Percentiles rank a stretch among this genome's conserved stretches.
These are phyloP conservation scores for Piezodorus guildinii DNA, from an alignment of 1,140 invertebrate species.

Conservation along the genomic window DNA sequence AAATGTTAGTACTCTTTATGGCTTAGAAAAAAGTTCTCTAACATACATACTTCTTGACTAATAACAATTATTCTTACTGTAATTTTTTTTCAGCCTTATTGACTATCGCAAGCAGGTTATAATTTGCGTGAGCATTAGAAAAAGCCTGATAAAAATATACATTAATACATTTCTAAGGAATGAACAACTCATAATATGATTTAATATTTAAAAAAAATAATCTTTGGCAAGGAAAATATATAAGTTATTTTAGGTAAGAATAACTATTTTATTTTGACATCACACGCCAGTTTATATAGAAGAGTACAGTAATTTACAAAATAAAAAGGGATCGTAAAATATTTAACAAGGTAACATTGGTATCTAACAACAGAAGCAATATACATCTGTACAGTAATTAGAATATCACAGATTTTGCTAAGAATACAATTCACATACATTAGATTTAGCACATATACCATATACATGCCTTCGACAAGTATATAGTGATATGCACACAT, in stretches of 20 bases:
- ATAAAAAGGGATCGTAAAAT: constrained; percentile 11
- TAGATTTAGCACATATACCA: neutral
- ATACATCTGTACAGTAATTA: constrained; percentile 20
- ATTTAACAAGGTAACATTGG: constrained; percentile 2
- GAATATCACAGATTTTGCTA: constrained; percentile 23
- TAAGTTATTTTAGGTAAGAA: constrained; percentile 4
- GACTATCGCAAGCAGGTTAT: too few species aligned
- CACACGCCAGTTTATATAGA: constrained; percentile 13
- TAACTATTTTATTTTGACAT: constrained; percentile 17
- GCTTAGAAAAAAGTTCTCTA: too few species aligned
- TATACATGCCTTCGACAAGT: neutral
- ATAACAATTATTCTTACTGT: too few species aligned
- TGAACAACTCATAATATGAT: too few species aligned
- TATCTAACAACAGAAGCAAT: constrained; percentile 21
- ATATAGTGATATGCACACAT: neutral
- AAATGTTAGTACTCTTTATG: too few species aligned
- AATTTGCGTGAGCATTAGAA: too few species aligned
- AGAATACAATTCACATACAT: constrained; percentile 18
- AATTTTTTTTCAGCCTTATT: too few species aligned
- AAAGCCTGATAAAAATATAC: too few species aligned
- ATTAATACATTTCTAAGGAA: too few species aligned
- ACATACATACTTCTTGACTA: too few species aligned
- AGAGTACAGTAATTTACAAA: constrained; percentile 15
- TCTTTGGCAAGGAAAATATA: too few species aligned
- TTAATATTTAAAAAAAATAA: too few species aligned